Evolutionary conservation across 2,888 invertebrate genomes (phyloP).

Genomic region (Caenorhabditis zanzibari): DNA sequence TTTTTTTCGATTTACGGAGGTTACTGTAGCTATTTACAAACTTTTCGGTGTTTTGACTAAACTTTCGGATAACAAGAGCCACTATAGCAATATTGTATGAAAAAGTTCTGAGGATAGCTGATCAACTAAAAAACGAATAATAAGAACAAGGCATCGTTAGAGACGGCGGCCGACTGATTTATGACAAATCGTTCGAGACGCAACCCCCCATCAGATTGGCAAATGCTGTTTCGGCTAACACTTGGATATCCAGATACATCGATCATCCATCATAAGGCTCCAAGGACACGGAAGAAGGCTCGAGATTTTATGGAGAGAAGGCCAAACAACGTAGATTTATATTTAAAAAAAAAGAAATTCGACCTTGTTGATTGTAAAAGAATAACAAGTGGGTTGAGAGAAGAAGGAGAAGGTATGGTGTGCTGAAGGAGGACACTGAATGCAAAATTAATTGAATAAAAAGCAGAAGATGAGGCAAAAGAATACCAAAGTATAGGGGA

Average conservation of each 20-base stretch:
- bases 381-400: conserved; percentile 54
- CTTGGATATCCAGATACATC: conserved; percentile 25
- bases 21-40: too few species aligned
- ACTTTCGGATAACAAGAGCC: too few species aligned
- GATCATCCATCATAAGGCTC: conserved; percentile 42
- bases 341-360: conserved; percentile 38
- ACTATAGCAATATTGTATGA: too few species aligned
- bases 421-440: conserved; percentile 46
- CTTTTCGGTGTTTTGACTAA: too few species aligned
- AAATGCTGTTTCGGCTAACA: conserved; percentile 42
- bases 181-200: conserved; percentile 63
- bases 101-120: conserved; percentile 27
- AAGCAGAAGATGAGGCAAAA: conserved; percentile 50
- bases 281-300: conserved; percentile 32
- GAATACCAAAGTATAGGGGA: conserved; percentile 28
- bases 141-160: conserved; percentile 55
- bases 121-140: conserved; percentile 23
- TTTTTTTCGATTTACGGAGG: too few species aligned
- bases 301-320: neutral
- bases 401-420: conserved; percentile 31
- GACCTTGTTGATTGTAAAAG: conserved; percentile 60
- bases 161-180: conserved; percentile 54
- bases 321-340: conserved; percentile 17
- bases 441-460: conserved; percentile 61
- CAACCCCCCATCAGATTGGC: conserved; percentile 51